Conservation (phyloP, 2,888 invertebrate genomes). For the Trissoscelio sp. region DNA sequence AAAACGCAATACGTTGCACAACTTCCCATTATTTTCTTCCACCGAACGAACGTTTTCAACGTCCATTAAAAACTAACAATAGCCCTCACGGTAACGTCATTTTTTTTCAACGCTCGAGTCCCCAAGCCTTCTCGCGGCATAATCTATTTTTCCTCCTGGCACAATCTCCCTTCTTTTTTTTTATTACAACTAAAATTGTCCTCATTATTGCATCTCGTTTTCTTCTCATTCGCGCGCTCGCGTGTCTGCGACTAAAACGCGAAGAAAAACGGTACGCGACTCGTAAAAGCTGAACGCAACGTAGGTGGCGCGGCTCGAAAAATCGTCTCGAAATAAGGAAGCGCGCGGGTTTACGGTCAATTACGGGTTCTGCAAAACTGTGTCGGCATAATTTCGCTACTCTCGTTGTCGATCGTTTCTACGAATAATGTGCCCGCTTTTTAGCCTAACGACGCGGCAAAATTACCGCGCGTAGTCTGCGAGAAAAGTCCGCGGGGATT, state of each 20-base stretch:
- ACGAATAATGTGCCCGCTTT: slow-evolving; percentile 25
- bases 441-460: slow-evolving; percentile 32
- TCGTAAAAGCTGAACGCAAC: slow-evolving; percentile 49
- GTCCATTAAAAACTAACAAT: slow-evolving; percentile 35
- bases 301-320: slow-evolving; percentile 47
- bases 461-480: slow-evolving; percentile 37
- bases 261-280: slow-evolving; percentile 46
- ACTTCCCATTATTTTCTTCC: slow-evolving; percentile 25
- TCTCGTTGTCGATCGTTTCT: slow-evolving; percentile 38
- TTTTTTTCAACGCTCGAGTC: slow-evolving; percentile 15
- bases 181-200: slow-evolving; percentile 16
- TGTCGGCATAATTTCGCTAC: slow-evolving; percentile 21
- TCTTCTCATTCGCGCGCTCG: slow-evolving; percentile 12
- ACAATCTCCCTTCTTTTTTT: slow-evolving; percentile 33
- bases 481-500: slow-evolving; percentile 37
- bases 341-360: slow-evolving; percentile 52
- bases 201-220: slow-evolving; percentile 42
- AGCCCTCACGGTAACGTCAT: slow-evolving; percentile 13
- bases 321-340: slow-evolving; percentile 33
- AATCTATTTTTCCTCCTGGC: slow-evolving; percentile 4
- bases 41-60: slow-evolving; percentile 16
- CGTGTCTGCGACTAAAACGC: slow-evolving; percentile 24
- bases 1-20: slow-evolving; percentile 28
- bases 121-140: not conserved
- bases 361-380: slow-evolving; percentile 35